Evolutionary conservation across 2,113 vertebrate species (phyloP), one percentile per base, ranked within the genome.

Genomic region (Ophiodon elongatus): DNA sequence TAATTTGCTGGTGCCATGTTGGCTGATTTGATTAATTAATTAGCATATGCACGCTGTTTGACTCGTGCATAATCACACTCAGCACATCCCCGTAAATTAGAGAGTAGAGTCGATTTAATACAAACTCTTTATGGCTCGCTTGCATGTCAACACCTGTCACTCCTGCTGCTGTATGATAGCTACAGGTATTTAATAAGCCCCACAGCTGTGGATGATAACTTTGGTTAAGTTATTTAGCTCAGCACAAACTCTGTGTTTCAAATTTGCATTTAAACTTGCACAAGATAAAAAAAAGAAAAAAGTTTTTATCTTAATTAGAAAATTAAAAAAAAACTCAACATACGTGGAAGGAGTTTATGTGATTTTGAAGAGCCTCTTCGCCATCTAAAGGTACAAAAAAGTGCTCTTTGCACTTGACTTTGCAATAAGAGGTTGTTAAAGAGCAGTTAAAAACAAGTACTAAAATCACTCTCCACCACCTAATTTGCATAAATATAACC

Each of bases 361-460:
- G 45, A n/a, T 27, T 69, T 11, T 62, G 41, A 65, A 37, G 33
- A 37, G 47, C 19, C 29, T 73, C 64, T 79, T 71, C 31, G 21
- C 29, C 73, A 62, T 59, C 43, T 27, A 50, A 43, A 79, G 33
- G 57, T 25, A 0, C 21, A 19, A 13, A 39, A 50, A 17, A 41
- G 33, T 13, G 29, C 15, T 65, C 45, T 82, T 50, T 80, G 37
- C 43, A 15, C 77, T 89, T 77, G 71, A 80, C 78, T 84, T 84
- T 82, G 84, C 37, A 37, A 21, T 35, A 21, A 73, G 25, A 80
- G 70, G 57, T 27, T 57, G 45, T 73, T 76, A 27, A 64, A 27
- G 66, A 60, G 50, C 68, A 39, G 35, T 54, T 66, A 14, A 70
- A 83, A 83, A 71, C 47, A 79, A 83, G 29, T 72, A 17, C 8